Percentiles rank a stretch among this genome's conserved stretches.
phyloP scores from a whole-genome alignment of 2,888 invertebrate genomes.

The Bimastos eiseni region DNA sequence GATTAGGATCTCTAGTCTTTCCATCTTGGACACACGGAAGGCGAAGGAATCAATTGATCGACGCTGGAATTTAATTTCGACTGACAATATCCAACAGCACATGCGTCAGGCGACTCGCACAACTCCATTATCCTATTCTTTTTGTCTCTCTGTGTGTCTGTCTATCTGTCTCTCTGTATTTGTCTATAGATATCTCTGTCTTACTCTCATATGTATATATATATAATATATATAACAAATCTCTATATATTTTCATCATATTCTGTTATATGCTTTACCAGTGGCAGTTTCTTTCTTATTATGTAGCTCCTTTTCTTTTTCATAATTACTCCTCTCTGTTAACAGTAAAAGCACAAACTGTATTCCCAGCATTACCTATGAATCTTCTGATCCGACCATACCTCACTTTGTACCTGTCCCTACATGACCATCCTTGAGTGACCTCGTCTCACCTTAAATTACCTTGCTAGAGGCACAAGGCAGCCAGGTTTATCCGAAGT shows the following conservation, averaged over 20 bases:
- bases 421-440: neutral
- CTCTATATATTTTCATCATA: too few relatives aligned
- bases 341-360: too few relatives aligned
- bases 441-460: neutral
- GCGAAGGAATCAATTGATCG: neutral
- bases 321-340: too few relatives aligned
- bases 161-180: too few relatives aligned
- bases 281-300: too few relatives aligned
- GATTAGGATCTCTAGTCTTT: neutral
- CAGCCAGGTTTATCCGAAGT: neutral
- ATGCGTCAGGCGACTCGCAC: neutral
- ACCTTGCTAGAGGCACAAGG: neutral
- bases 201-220: too few relatives aligned
- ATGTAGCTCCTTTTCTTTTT: too few relatives aligned
- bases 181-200: too few relatives aligned
- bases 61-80: neutral
- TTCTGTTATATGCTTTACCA: too few relatives aligned
- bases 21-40: neutral
- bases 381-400: neutral
- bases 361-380: too few relatives aligned
- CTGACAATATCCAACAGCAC: neutral
- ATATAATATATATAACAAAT: too few relatives aligned
- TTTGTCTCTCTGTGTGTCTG: too few relatives aligned
- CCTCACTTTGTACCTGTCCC: neutral
- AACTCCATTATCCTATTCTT: neutral